These are phyloP conservation scores for Lasioglossum morio DNA, from an alignment of 2,888 invertebrate species.

Conservation along the genomic window DNA sequence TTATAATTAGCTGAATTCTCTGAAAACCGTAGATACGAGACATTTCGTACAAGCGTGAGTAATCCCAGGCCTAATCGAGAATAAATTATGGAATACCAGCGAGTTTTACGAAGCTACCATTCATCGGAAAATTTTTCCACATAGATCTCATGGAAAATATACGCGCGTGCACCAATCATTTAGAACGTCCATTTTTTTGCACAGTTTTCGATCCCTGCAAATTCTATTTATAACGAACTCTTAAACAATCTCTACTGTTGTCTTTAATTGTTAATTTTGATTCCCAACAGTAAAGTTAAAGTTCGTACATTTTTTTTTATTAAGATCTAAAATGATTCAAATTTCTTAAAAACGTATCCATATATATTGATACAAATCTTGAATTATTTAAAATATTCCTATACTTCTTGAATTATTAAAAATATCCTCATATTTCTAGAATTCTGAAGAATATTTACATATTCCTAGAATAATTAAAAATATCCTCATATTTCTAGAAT, in stretches of 20 bases:
- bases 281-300: too few relatives aligned
- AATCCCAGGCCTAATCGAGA: background rate
- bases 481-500: background rate
- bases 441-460: too few relatives aligned
- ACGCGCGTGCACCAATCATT: too few relatives aligned
- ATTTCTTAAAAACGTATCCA: background rate
- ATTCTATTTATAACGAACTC: background rate
- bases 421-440: too few relatives aligned
- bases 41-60: background rate
- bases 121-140: background rate
- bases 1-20: conserved; percentile 24
- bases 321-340: background rate
- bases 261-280: background rate
- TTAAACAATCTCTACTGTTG: background rate
- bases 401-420: background rate
- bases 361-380: too few relatives aligned
- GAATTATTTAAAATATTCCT: too few relatives aligned
- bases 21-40: background rate
- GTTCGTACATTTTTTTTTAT: background rate
- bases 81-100: background rate
- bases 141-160: background rate
- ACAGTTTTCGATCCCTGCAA: background rate
- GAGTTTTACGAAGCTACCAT: background rate
- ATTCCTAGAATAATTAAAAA: too few relatives aligned
- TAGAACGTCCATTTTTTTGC: background rate